phyloP scores from a whole-genome alignment of 1,140 invertebrate species.

The Hyles vespertilio region DNA sequence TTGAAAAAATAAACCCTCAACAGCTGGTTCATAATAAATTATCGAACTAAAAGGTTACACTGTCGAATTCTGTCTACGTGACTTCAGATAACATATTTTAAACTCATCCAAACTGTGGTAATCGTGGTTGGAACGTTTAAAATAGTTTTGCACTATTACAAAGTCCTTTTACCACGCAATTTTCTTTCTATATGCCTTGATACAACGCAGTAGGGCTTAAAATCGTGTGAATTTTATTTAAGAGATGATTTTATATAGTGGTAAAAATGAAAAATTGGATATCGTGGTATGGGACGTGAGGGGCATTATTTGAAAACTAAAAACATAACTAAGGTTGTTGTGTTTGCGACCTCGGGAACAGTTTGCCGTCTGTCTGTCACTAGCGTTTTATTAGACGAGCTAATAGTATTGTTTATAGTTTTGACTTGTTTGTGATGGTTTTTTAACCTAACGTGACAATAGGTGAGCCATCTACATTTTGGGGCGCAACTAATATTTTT shows the following conservation, averaged over 20 bases:
- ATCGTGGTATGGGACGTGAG: conserved; percentile 6
- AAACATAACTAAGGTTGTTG: conserved; percentile 1
- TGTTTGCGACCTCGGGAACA: too few relatives aligned
- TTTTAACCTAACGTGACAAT: too few relatives aligned
- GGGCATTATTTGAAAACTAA: neutral
- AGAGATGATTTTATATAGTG: neutral
- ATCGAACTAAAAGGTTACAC: conserved; percentile 20
- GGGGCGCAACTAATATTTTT: too few relatives aligned
- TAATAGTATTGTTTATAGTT: too few relatives aligned
- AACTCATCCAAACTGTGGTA: conserved; percentile 17
- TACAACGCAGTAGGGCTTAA: neutral
- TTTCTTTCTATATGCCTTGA: neutral
- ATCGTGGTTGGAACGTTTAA: conserved; percentile 13
- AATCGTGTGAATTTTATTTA: conserved; percentile 1
- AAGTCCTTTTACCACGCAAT: neutral
- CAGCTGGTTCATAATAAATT: conserved; percentile 11
- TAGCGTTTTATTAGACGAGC: too few relatives aligned
- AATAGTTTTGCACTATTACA: conserved; percentile 11
- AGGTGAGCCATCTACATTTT: too few relatives aligned
- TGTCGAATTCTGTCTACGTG: conserved; percentile 21
- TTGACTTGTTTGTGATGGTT: too few relatives aligned
- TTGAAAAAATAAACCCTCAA: conserved; percentile 6
- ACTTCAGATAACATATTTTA: conserved; percentile 17
- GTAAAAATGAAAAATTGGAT: conserved; percentile 4
- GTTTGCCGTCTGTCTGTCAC: too few relatives aligned